phyloP scores from a whole-genome alignment of 1,140 invertebrate genomes.

The Protaetia brevitarsis region DNA sequence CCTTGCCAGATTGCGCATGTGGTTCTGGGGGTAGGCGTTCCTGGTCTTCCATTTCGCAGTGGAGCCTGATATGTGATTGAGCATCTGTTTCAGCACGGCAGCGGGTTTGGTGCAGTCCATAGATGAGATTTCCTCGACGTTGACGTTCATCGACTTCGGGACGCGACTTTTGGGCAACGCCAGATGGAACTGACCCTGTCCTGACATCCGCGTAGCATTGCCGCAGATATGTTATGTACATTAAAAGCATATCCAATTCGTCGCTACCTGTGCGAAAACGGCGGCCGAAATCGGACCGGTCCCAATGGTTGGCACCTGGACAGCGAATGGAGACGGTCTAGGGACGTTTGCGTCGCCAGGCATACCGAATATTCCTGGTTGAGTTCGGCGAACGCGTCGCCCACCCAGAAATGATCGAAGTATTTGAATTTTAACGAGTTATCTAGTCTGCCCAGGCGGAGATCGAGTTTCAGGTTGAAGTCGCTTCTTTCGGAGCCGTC shows the following conservation, averaged over 20 bases:
- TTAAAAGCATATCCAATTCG: slow-evolving; percentile 64
- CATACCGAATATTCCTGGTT: slow-evolving; percentile 64
- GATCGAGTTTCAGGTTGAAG: slow-evolving; percentile 57
- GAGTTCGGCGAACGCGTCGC: slow-evolving; percentile 57
- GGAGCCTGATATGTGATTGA: slow-evolving; percentile 51
- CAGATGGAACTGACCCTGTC: slow-evolving; percentile 66
- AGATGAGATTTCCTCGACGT: slow-evolving; percentile 44
- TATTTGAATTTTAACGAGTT: slow-evolving; percentile 63
- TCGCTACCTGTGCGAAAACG: slow-evolving; percentile 76
- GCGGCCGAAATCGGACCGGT: slow-evolving; percentile 80
- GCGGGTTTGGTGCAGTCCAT: slow-evolving; percentile 66
- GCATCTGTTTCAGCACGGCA: slow-evolving; percentile 54
- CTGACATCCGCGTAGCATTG: slow-evolving; percentile 70
- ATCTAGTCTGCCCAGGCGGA: slow-evolving; percentile 71
- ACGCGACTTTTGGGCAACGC: slow-evolving; percentile 58
- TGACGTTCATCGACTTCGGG: slow-evolving; percentile 43
- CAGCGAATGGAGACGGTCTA: slow-evolving; percentile 75
- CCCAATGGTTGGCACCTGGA: slow-evolving; percentile 76
- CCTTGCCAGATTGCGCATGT: slow-evolving; percentile 77
- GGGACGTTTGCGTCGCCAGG: slow-evolving; percentile 78
- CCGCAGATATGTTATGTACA: slow-evolving; percentile 71
- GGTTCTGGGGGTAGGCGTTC: slow-evolving; percentile 82
- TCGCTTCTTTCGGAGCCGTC: slow-evolving; percentile 30
- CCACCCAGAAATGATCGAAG: slow-evolving; percentile 70
- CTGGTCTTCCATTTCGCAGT: slow-evolving; percentile 65